Percentiles rank a stretch among this genome's conserved stretches.
Evolutionary conservation across 2,113 vertebrate genomes (phyloP).

Genomic region (Galemys pyrenaicus): DNA sequence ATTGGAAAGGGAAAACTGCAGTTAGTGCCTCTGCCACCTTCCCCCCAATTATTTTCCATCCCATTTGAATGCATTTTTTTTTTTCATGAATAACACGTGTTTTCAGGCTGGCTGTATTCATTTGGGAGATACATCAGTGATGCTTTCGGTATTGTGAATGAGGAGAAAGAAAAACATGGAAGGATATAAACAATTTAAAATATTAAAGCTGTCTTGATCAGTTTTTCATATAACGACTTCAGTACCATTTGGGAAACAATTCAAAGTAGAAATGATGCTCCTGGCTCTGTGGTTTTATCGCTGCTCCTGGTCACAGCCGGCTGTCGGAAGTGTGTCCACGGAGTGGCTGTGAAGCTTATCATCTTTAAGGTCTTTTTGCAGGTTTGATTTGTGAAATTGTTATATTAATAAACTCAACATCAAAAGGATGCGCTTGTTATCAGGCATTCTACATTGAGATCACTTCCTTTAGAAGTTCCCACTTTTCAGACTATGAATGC

Average conservation of each 20-base stretch:
- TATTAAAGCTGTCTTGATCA: neutral
- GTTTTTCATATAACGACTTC: neutral
- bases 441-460: neutral
- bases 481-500: no score
- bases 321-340: neutral
- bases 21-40: neutral
- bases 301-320: neutral
- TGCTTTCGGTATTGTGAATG: neutral
- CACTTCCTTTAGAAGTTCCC: neutral
- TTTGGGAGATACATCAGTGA: neutral
- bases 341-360: neutral
- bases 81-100: neutral
- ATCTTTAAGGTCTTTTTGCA: neutral
- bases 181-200: neutral
- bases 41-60: neutral
- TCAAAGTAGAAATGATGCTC: neutral
- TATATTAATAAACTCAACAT: constrained; percentile 18
- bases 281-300: neutral
- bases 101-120: neutral
- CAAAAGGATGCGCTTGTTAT: constrained; percentile 1
- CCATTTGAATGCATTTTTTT: neutral
- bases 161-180: neutral
- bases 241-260: constrained; percentile 14
- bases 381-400: neutral
- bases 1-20: neutral